Evolutionary conservation across 1,140 invertebrate species (phyloP), one percentile per base, ranked within the genome.

Genomic region (Tetraneura akinire): DNA sequence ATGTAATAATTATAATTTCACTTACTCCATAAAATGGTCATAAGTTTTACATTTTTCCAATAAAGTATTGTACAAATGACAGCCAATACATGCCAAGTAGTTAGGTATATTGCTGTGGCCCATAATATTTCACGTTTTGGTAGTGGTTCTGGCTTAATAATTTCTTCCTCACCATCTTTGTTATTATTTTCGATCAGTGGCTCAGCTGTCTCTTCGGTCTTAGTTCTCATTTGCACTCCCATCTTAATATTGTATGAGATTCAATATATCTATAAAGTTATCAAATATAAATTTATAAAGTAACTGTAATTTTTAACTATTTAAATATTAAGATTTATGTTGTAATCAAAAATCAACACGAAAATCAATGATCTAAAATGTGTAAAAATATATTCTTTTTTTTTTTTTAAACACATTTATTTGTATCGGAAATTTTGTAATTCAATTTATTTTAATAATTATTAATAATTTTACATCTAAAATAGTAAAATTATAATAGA

Each of bases 71-170:
- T 60, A 78, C 32, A 57, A n/a, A 78, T 78, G 42, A 57, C 55
- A 18, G 74, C 74, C 13, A 78, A 23, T 3, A 60, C 16, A 13
- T 78, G 74, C 37, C 53, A 78, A 57, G 53, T 60, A 32, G 53
- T 78, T 11, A 78, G 18, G 26, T 78, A 78, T 78, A 78, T 78
- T 45, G 74, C 53, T 42, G 74, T 78, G 13, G 74, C 14, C 74
- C 74, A 78, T 13, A 78, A 26, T 23, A 78, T 78, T 78, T 78
- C 55, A 26, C 74, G 51, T 60, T 78, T 78, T 78, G 42, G 74
- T 18, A 37, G 53, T 6, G 55, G 29, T 42, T 57, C 37, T 29
- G 74, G 37, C 21, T 78, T 78, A 2, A 62, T 3, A n/a, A 53
- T 53, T 60, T 78, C 74, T 18, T 42, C 55, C 3, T n/a, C 4